Base-by-base conservation (phyloP, 2,113 vertebrate species). In the Vicugna pacos region DNA sequence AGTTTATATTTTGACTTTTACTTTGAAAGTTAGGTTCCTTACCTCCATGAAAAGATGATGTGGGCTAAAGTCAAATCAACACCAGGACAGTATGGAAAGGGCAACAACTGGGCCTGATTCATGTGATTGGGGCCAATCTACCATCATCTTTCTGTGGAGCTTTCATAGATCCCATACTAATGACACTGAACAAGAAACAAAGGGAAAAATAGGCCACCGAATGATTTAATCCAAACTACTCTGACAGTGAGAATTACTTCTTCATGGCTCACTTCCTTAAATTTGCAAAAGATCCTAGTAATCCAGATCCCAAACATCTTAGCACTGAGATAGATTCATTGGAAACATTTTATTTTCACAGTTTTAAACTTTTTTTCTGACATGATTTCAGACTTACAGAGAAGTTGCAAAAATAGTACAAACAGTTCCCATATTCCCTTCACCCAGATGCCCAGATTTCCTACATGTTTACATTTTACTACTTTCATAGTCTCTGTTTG, bases 1-100 rank as follows among this genome's bases (percentile, higher is more conserved):
- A 26, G 46, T 84, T 86, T 77, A 22, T 75, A 95, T 67, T 89
- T 94, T 82, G 28, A 56, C 42, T 94, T 93, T 89, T 20, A 92
- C 42, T 62, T 91, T 89, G 56, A 93, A 91, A 88, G 14, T 56
- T 82, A 85, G 20, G 19, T 64, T 94, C 92, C 64, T 52, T 42
- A 80, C 16, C 46, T 89, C 83, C 86, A 64, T 89, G 58, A 73
- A 84, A 83, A 93, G 22, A 94, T 62, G 24, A 72, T 75, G 22
- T 14, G 9, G 46, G 46, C n/a, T 60, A 89, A 72, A 26, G 16
- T 42, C 58, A 95, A 91, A 81, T 86, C 20, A 89, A 54, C 10
- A 86, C 24, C 52, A 77, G 67, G n/a, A 92, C 17, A 58, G 12
- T 89, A 20, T 30, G 56, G 30, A 89, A 69, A 89, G 5, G 14